Base-by-base conservation (phyloP, 1,140 invertebrate species). In the Drosophila prosaltans region DNA sequence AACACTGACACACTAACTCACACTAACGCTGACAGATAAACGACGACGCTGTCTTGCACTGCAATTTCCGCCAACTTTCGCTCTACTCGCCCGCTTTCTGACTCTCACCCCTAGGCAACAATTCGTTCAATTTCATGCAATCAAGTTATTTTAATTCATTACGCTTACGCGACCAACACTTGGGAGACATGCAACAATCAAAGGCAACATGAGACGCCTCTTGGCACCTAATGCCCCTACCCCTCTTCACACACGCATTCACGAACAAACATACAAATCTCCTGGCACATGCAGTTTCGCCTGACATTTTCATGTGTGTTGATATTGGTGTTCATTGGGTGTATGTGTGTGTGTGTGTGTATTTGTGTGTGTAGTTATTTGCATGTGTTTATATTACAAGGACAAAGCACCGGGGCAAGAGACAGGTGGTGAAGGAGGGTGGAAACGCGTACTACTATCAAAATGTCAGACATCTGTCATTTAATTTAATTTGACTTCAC, bases 71-170 rank as follows among this genome's bases (percentile, higher is more conserved):
- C 60, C 45, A 39, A 26, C 72, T 59, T 63, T 77, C 58, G 39
- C 55, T 40, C 57, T 66, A 21, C 58, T 60, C 40, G 28, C 10
- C 26, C 41, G 16, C 40, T 59, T 58, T 62, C 64, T n/a, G 11
- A 1, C n/a, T 32, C 2, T 16, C 36, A 36, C 48, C 72, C 73
- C 63, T 69, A 65, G 74, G 76, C 84, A 89, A 79, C 84, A 89
- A 84, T 89, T 89, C 84, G 78, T 89, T 89, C 84, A 89, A 89
- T 89, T 89, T 84, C 80, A 81, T 89, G 84, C 84, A 89, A 89
- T 89, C 84, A 89, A 89, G 84, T 89, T 89, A 89, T 89, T 89
- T 89, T 89, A 89, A 89, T 89, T 89, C 84, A 89, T 89, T 89
- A 89, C 84, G 84, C 80, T 88, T 89, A 89, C 85, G 84, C 84